Percentiles rank a stretch among this genome's conserved stretches.
These are phyloP conservation scores for Alligator mississippiensis DNA, from an alignment of 2,113 vertebrate species.

Conservation along the genomic window DNA sequence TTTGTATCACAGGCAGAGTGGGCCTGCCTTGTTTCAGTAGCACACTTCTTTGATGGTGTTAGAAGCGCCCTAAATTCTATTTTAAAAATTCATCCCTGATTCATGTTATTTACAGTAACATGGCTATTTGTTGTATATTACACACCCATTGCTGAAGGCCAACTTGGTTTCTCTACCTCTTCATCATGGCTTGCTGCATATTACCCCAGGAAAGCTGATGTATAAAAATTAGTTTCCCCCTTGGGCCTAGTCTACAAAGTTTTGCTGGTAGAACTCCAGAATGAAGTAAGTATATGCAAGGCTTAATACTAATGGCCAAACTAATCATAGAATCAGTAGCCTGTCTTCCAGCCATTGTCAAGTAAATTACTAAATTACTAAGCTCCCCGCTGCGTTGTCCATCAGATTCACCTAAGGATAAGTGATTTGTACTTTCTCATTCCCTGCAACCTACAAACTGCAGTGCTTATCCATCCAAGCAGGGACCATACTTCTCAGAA, in stretches of 20 bases:
- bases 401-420: background rate
- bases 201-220: background rate
- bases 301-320: too few species aligned
- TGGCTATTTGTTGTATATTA: background rate
- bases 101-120: background rate
- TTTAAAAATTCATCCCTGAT: background rate
- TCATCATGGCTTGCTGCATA: rapidly evolving
- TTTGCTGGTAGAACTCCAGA: too few species aligned
- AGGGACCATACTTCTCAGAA: background rate
- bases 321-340: background rate
- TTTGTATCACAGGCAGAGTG: too few species aligned
- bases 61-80: background rate
- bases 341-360: background rate
- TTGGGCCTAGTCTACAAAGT: background rate
- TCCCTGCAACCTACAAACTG: background rate
- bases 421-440: background rate
- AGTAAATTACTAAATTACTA: background rate
- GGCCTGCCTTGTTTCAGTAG: too few species aligned
- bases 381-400: background rate
- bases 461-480: background rate
- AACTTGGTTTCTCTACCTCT: background rate
- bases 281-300: too few species aligned
- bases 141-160: background rate
- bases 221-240: background rate
- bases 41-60: too few species aligned